Evolutionary conservation across 2,797 vertebrate species (phyloP).

Genomic region (Taenioides sp.): DNA sequence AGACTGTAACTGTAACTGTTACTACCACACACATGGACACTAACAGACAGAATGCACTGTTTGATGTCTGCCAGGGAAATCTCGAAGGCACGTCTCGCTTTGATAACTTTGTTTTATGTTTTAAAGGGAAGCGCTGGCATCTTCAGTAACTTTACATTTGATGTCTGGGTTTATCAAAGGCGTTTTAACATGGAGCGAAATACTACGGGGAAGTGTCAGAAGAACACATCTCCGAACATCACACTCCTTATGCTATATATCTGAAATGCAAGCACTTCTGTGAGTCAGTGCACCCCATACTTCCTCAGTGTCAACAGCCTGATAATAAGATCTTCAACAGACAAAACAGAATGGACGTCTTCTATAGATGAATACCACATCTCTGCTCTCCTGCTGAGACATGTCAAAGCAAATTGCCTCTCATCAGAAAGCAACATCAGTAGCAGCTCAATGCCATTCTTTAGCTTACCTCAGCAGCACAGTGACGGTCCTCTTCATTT

Average conservation of each 20-base stretch:
- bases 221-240: conserved; percentile 3
- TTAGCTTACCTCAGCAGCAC: conserved; percentile 20
- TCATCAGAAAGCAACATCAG: conserved; percentile 23
- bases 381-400: conserved; percentile 16
- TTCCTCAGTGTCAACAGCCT: conserved; percentile 18
- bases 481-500: conserved; percentile 20
- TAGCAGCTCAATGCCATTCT: conserved; percentile 1
- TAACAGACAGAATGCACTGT: conserved; percentile 38
- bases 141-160: conserved; percentile 36
- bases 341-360: conserved; percentile 18
- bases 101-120: conserved; percentile 24
- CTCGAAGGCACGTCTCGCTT: conserved; percentile 43
- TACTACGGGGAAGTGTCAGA: conserved; percentile 15
- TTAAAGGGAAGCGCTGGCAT: conserved; percentile 15
- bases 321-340: conserved; percentile 30
- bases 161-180: conserved; percentile 30
- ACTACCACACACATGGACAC: conserved; percentile 27
- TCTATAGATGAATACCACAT: conserved; percentile 23
- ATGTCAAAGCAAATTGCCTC: conserved; percentile 35
- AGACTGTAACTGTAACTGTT: conserved; percentile 20
- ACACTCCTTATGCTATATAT: neutral
- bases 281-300: neutral
- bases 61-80: conserved; percentile 35
- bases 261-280: neutral
- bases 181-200: conserved; percentile 32